phyloP scores from a whole-genome alignment of 2,888 invertebrate species.

The Drosophila cyrtoloma region DNA sequence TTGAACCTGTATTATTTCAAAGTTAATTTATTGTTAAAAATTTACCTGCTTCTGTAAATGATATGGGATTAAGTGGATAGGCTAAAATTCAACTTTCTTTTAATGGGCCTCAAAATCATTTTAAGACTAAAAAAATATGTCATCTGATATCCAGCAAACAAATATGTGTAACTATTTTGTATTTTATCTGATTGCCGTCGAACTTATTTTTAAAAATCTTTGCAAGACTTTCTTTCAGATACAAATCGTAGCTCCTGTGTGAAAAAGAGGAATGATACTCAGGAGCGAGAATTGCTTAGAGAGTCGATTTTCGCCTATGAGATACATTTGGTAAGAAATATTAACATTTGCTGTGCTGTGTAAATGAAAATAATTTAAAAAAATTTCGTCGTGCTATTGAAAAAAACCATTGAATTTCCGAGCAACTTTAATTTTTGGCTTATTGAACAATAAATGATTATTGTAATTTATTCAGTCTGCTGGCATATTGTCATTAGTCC shows the following conservation, averaged over 20 bases:
- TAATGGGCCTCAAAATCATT: too few species aligned
- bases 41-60: neutral
- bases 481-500: conserved; percentile 52
- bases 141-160: too few species aligned
- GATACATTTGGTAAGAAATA: neutral
- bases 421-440: conserved; percentile 9
- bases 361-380: neutral
- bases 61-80: neutral
- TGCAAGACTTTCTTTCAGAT: too few species aligned
- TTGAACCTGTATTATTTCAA: neutral
- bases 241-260: too few species aligned
- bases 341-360: neutral
- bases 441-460: conserved; percentile 58
- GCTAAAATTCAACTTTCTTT: neutral
- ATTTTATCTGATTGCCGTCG: too few species aligned
- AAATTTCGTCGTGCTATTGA: neutral
- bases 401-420: neutral
- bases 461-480: conserved; percentile 50
- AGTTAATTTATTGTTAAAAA: neutral
- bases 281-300: too few species aligned
- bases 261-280: too few species aligned
- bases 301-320: too few species aligned
- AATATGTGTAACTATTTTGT: too few species aligned
- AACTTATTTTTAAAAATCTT: too few species aligned
- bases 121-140: too few species aligned